phyloP scores from a whole-genome alignment of 2,888 invertebrate species.

The Dioctria linearis region DNA sequence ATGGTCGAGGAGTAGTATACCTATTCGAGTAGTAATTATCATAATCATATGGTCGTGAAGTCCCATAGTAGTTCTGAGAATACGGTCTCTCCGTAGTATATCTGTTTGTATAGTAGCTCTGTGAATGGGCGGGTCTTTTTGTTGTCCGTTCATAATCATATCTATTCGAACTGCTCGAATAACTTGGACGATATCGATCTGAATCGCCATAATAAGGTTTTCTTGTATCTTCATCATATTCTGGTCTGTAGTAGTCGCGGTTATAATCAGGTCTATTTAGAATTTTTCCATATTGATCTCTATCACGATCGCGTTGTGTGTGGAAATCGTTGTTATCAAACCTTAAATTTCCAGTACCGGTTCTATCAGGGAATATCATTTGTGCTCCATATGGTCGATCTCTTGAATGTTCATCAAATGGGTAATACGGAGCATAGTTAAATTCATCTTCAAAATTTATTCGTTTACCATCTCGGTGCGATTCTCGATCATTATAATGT shows the following conservation, averaged over 20 bases:
- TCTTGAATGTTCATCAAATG: constrained; percentile 58
- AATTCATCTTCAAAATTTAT: constrained; percentile 48
- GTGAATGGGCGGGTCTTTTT: constrained; percentile 5
- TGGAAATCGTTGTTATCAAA: constrained; percentile 69
- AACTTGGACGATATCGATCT: neutral
- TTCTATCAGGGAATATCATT: constrained; percentile 73
- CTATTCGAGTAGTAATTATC: neutral
- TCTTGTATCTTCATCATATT: neutral
- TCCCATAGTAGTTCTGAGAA: constrained; percentile 2
- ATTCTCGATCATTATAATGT: constrained; percentile 25
- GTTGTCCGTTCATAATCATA: constrained; percentile 22
- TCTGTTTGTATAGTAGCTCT: constrained; percentile 28
- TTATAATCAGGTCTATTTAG: constrained; percentile 64
- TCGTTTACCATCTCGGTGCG: constrained; percentile 22
- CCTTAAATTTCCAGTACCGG: constrained; percentile 73
- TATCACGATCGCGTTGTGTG: constrained; percentile 56
- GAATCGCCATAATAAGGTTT: constrained; percentile 50
- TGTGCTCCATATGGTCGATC: constrained; percentile 62
- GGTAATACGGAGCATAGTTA: constrained; percentile 34
- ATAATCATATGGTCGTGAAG: neutral
- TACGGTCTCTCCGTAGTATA: constrained; percentile 22
- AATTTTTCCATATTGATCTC: constrained; percentile 66
- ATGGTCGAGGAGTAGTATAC: constrained; percentile 23
- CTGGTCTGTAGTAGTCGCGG: constrained; percentile 59
- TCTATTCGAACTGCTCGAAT: constrained; percentile 23